Evolutionary conservation across 2,797 vertebrate species (phyloP), one percentile per base, ranked within the genome.

Genomic region (Siniperca obscura): DNA sequence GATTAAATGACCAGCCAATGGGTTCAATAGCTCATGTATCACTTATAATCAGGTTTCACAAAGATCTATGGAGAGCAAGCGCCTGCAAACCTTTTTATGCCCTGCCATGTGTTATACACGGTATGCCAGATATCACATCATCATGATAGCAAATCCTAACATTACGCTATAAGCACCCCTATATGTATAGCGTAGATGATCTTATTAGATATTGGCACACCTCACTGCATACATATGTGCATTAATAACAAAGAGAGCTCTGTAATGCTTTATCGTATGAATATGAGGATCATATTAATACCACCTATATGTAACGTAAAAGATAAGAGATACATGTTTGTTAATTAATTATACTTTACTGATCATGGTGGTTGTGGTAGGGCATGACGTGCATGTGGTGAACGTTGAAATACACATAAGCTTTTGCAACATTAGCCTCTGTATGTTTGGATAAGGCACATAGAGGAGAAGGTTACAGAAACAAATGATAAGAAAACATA

Each of bases 401-500:
- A 76, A 60, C 56, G 82, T 81, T 65, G 69, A 66, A 66, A 85
- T 17, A 68, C 44, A 25, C 10, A 40, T 17, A 65, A 76, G 38
- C 61, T 59, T 62, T 64, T n/a, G 19, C 42, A 19, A 64, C 25
- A 68, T 34, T 44, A 57, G 36, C 27, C 38, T 80, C 34, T 60
- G 52, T 11, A 46, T 60, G 60, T 78, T 60, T 80, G 67, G 9
- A 13, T 64, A 36, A 67, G 59, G 61, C 60, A 60, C 52, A 27
- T 40, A 81, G 14, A 30, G n/a, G 42, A 84, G 55, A 85, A 73
- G 59, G 61, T 84, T 75, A 52, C 74, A 36, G 82, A 79, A 78
- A 71, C 36, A 84, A 78, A 87, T 79, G 59, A 70, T 82, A 60
- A 75, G 71, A 74, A 82, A 87, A 81, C 21, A 65, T 70, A 71